Conservation (phyloP, 2,113 vertebrate species). For the Nycticorax nycticorax region DNA sequence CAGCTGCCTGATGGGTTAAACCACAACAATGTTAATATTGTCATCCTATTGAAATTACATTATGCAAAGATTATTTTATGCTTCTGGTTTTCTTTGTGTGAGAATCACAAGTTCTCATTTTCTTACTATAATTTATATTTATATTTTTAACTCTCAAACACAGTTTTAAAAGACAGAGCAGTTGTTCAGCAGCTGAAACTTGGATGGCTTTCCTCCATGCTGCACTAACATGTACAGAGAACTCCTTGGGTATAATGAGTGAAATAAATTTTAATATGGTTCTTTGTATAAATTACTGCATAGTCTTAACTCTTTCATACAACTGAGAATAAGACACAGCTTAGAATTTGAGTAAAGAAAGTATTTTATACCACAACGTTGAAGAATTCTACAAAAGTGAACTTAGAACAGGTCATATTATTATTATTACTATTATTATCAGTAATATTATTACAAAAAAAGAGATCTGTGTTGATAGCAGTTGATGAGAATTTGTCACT, state of each 20-base stretch:
- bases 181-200: not conserved
- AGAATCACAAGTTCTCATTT: not conserved
- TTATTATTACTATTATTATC: not conserved
- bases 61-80: not conserved
- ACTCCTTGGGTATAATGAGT: not conserved
- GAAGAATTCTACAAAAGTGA: not conserved
- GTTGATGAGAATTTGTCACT: not conserved
- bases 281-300: not conserved
- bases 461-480: not conserved
- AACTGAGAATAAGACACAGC: not conserved
- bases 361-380: not conserved
- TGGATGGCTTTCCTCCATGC: not conserved
- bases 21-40: not conserved
- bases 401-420: not conserved
- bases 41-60: not conserved
- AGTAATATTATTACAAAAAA: not conserved
- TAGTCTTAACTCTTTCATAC: not conserved
- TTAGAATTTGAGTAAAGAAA: not conserved
- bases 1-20: too few relatives aligned
- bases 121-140: not conserved
- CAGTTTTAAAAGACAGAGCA: not conserved
- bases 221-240: accelerated
- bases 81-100: not conserved
- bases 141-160: not conserved
- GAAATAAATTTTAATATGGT: not conserved